Evolutionary conservation across 2,888 invertebrate genomes (phyloP), one percentile per base, ranked within the genome.

Genomic region (Patella caerulea): DNA sequence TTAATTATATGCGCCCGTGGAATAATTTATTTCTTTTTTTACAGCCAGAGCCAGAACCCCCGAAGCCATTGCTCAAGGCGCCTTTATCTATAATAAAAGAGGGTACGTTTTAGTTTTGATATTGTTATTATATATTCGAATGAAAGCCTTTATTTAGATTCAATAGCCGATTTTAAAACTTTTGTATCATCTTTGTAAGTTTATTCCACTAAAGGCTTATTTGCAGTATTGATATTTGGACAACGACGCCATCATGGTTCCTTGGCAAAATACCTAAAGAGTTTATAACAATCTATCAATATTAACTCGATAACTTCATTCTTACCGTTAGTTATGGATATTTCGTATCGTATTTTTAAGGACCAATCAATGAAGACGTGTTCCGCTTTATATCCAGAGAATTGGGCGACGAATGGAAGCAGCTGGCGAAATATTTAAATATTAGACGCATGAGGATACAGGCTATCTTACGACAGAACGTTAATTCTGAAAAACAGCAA

Each of bases 371-470:
- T 53, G 84, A 88, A 59, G 86, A 84, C 14, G 76, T 88, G n/a
- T 76, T 90, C 34, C 82, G 82, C 19, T 83, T 84, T 65, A 74
- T 91, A 24, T 83, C 91, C 2, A 71, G 78, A 11, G 87, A 89
- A 72, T 76, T 91, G 7, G 90, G 89, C 1, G 89, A 90, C 24
- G 90, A 90, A 75, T 90, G 91, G 90, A 85, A 83, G 59, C 83
- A 82, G 52, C 76, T 91, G 72, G 91, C 89, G 0, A 84, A 85
- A 45, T 80, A 85, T 34, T 83, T 91, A 15, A 86, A 85, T 75
- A 82, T 91, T 19, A 85, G 86, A 77, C 82, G 86, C 9, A 85
- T 85, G 76, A 82, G 91, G 11, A 85, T 90, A 9, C 90, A 90
- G 83, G 90, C 90, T 54, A 90, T 91, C 69, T 75, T 90, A 59